Conservation (phyloP, 2,113 vertebrate genomes). For the Lophochroa leadbeateri region DNA sequence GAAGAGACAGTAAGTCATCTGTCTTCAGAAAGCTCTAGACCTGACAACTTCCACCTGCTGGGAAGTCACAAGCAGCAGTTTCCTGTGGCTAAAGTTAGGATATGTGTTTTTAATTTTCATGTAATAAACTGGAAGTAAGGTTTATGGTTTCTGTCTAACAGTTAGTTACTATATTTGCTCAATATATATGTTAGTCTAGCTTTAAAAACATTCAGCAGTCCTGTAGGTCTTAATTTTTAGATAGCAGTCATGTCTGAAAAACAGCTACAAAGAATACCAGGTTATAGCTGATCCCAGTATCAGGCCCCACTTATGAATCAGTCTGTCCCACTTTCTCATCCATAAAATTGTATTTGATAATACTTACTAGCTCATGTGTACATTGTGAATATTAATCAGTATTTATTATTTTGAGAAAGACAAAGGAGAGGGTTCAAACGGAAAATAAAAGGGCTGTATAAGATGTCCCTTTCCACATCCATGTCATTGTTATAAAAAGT, state of each 20-base stretch:
- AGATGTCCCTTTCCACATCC: background rate
- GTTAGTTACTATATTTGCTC: background rate
- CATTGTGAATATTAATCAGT: background rate
- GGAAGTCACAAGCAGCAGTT: background rate
- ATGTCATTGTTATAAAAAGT: background rate
- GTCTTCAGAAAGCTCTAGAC: background rate
- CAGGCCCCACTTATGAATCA: background rate
- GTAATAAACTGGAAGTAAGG: background rate
- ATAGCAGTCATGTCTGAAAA: background rate
- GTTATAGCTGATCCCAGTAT: background rate
- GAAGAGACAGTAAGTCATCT: background rate
- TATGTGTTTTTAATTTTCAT: background rate
- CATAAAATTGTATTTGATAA: background rate
- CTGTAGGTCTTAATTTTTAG: background rate
- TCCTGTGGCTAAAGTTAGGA: background rate
- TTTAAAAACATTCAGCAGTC: background rate
- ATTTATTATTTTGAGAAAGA: background rate
- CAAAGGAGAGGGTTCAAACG: background rate
- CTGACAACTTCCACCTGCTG: background rate
- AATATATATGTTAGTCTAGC: background rate
- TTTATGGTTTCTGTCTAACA: background rate
- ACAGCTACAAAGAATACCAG: background rate
- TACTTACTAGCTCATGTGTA: background rate
- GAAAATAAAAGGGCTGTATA: background rate
- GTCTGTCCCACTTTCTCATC: background rate